phyloP scores from a whole-genome alignment of 2,113 vertebrate genomes.

The Xyrauchen texanus region DNA sequence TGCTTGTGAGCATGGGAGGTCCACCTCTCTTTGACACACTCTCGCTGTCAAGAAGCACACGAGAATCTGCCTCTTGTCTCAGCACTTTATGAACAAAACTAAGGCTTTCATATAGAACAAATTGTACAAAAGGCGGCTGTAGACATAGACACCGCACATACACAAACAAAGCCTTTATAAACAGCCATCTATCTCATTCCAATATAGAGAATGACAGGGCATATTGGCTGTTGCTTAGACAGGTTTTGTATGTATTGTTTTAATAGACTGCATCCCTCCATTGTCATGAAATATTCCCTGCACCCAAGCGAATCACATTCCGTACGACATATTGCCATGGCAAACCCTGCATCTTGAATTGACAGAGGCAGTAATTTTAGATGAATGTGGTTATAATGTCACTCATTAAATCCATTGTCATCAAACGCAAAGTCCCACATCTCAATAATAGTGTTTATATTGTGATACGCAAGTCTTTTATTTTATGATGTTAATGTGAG shows the following conservation, averaged over 20 bases:
- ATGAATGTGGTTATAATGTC: conserved; percentile 48
- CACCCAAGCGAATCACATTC: conserved; percentile 15
- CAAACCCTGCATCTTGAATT: conserved; percentile 21
- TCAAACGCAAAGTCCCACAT: conserved; percentile 33
- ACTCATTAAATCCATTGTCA: conserved; percentile 38
- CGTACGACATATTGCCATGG: conserved; percentile 21
- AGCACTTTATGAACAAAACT: background rate
- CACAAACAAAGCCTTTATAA: conserved; percentile 5
- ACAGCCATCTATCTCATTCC: conserved; percentile 1
- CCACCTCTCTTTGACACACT: conserved; percentile 13
- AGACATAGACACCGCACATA: background rate
- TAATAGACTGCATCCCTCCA: conserved; percentile 21
- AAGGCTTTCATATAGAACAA: conserved; percentile 9
- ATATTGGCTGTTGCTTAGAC: conserved; percentile 24
- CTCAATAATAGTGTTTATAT: conserved; percentile 37
- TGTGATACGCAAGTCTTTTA: conserved; percentile 18
- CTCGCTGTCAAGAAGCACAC: conserved; percentile 15
- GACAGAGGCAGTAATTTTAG: conserved; percentile 32
- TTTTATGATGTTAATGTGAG: conserved; percentile 28
- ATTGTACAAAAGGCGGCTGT: background rate
- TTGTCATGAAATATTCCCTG: conserved; percentile 39
- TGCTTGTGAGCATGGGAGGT: background rate
- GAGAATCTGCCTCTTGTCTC: conserved; percentile 5
- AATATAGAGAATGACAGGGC: conserved; percentile 18
- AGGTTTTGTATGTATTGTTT: conserved; percentile 30